phyloP scores from a whole-genome alignment of 1,140 invertebrate genomes.

The Danaus plexippus region DNA sequence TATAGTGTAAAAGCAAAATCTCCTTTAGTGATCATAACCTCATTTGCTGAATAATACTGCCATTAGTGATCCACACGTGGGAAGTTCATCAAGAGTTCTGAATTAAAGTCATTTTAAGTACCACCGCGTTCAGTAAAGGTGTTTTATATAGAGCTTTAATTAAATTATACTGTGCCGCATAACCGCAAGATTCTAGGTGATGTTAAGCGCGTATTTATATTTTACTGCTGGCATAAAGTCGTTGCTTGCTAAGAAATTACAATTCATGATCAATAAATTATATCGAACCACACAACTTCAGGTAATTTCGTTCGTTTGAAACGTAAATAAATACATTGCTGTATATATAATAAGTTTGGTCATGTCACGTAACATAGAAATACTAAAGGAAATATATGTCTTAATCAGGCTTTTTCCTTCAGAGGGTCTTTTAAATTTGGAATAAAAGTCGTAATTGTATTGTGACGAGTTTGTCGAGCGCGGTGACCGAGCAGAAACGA shows the following conservation, averaged over 20 bases:
- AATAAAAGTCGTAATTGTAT: constrained; percentile 35
- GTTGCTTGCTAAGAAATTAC: not conserved
- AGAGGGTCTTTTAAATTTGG: constrained; percentile 38
- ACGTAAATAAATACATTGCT: no score
- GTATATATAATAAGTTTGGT: no score
- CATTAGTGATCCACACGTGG: constrained; percentile 52
- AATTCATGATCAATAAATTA: not conserved
- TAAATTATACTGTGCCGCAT: constrained; percentile 57
- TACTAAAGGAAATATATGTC: no score
- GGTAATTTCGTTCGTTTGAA: constrained; percentile 2
- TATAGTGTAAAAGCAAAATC: constrained; percentile 4
- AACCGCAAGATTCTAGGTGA: constrained; percentile 35
- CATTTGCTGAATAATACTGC: constrained; percentile 42
- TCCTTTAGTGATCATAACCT: constrained; percentile 33
- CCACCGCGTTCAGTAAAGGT: constrained; percentile 36
- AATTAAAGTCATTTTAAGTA: constrained; percentile 53
- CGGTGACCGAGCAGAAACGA: constrained; percentile 53
- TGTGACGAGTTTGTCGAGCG: constrained; percentile 51
- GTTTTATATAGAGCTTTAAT: constrained; percentile 60
- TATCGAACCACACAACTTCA: not conserved
- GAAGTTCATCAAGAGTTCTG: constrained; percentile 51
- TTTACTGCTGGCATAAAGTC: constrained; percentile 18
- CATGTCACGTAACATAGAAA: constrained; percentile 10
- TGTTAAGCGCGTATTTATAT: constrained; percentile 24
- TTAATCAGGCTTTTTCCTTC: constrained; percentile 40